These are phyloP conservation scores for Pyrochroa serraticornis DNA, from an alignment of 2,888 invertebrate species.

Conservation along the genomic window DNA sequence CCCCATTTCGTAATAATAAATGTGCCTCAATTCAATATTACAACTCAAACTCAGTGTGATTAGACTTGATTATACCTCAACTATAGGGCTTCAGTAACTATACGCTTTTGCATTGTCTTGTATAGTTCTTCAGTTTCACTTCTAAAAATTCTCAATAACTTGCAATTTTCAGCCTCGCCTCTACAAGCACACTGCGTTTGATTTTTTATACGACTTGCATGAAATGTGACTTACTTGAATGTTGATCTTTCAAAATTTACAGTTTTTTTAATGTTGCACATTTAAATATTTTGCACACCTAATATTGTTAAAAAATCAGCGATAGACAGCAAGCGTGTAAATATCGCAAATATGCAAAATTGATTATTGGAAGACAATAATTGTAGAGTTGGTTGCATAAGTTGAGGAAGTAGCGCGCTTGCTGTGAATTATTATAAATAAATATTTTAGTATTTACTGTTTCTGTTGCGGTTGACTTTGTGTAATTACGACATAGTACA, in stretches of 20 bases:
- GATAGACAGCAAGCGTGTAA: not conserved
- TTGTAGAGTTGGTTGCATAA: too few relatives aligned
- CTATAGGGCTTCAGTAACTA: not conserved
- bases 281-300: slow-evolving; percentile 16
- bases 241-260: slow-evolving; percentile 13
- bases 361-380: slow-evolving; percentile 7
- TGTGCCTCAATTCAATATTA: slow-evolving; percentile 26
- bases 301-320: too few relatives aligned
- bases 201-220: slow-evolving; percentile 5
- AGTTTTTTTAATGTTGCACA: slow-evolving; percentile 22
- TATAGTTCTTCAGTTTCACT: not conserved
- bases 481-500: slow-evolving; percentile 8
- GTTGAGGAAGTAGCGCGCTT: too few relatives aligned
- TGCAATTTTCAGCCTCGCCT: not conserved
- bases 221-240: slow-evolving; percentile 2
- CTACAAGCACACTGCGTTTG: slow-evolving; percentile 22
- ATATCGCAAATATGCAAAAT: not conserved
- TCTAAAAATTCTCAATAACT: not conserved
- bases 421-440: too few relatives aligned
- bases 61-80: slow-evolving; percentile 7
- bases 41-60: slow-evolving; percentile 23
- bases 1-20: slow-evolving; percentile 26
- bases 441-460: too few relatives aligned
- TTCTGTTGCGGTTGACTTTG: not conserved
- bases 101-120: not conserved